Evolutionary conservation across 2,113 vertebrate genomes (phyloP), one percentile per base, ranked within the genome.

Genomic region (Pseudonaja textilis): DNA sequence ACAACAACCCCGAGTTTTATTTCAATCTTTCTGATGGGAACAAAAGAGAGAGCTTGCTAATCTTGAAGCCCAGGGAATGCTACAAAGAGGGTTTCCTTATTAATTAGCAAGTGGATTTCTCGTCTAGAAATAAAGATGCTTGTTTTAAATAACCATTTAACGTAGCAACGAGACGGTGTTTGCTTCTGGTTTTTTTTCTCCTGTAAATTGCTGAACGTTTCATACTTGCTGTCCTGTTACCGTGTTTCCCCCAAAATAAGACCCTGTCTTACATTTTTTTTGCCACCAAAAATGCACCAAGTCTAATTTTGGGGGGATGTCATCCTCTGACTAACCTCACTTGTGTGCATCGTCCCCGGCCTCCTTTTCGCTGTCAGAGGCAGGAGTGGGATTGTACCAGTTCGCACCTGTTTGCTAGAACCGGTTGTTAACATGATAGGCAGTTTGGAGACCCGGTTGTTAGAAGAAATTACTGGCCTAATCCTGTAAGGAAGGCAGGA

Each of bases 51-150:
- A 10, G 1, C 0, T 45, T 42, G 5, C 0, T 52, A 95, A 96
- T 94, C 91, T 26, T 56, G 34, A 61, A 54, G 91, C 26, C 39
- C 92, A 91, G 20, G 55, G 45, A 81, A 91, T n/a, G 88, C n/a
- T 5, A 86, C 57, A 89, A 89, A 52, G 4, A 26, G 25, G 2
- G 1, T 23, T 47, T 86, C 55, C 11, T 85, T 57, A 22, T 61
- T 64, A 61, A 61, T 89, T 29, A 45, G 42, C 25, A 14, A n/a
- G 23, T 29, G 26, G 45, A 10, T 26, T 42, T 64, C 57, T 61
- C 3, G 1, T 47, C 39, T 56, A 16, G 12, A 59, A 45, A 47
- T 45, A 7, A 61, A 87, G 47, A 42, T 45, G 2, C 42, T 26
- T 47, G 11, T 14, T 59, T 89, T 59, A 89, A 59, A 89, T 42